Percentiles rank a stretch among this genome's conserved stretches.
Conservation (phyloP, 2,888 invertebrate species). For the Branchipolynoe longqiensis region DNA sequence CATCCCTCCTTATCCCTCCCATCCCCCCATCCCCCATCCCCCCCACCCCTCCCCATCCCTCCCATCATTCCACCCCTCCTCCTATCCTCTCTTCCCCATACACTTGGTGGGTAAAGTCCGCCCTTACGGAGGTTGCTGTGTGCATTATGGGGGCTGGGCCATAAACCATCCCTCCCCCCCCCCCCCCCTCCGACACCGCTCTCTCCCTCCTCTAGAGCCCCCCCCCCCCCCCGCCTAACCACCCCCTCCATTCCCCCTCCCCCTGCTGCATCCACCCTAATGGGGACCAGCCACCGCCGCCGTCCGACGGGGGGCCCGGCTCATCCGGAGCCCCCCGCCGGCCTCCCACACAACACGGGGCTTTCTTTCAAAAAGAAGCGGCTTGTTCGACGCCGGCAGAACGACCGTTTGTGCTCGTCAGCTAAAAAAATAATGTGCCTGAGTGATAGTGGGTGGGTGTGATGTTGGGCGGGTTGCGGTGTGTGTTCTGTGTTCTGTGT, state of each 20-base stretch:
- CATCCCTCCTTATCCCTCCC: background rate
- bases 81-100: background rate
- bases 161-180: conserved; percentile 13
- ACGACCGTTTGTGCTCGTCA: background rate
- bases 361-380: background rate
- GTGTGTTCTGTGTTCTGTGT: too few relatives aligned
- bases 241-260: too few relatives aligned
- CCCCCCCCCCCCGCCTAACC: background rate
- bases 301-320: conserved; percentile 14
- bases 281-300: background rate
- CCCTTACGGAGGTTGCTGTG: conserved; percentile 10
- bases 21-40: background rate
- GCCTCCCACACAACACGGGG: background rate
- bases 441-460: background rate
- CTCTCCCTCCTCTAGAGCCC: background rate
- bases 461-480: background rate
- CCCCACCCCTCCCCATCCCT: conserved; percentile 12
- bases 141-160: conserved; percentile 34
- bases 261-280: too few relatives aligned
- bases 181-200: background rate
- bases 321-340: background rate
- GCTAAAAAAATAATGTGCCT: background rate
- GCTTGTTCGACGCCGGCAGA: background rate
- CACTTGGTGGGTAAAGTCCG: background rate
- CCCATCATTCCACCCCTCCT: too few relatives aligned